Conservation (phyloP, 2,888 invertebrate genomes). For the Acanthosepion esculentum region DNA sequence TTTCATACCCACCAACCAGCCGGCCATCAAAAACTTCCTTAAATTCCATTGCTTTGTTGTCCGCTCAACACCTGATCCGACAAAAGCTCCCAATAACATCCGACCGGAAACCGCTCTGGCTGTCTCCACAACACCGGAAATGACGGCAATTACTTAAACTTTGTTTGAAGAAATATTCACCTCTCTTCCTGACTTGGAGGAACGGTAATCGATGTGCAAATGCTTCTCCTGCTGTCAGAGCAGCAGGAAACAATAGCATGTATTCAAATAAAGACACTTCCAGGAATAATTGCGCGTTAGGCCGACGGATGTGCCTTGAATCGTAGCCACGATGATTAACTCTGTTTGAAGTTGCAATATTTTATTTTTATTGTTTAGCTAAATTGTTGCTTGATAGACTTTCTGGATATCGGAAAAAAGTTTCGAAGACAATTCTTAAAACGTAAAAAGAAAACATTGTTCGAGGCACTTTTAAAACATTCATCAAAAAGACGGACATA, state of each 20-base stretch:
- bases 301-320: not conserved
- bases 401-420: too few species aligned
- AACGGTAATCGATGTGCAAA: not conserved
- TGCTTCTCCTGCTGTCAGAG: not conserved
- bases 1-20: not conserved
- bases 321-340: not conserved
- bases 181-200: not conserved
- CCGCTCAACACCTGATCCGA: not conserved
- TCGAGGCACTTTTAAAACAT: too few species aligned
- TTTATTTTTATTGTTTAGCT: too few species aligned
- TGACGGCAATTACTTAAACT: not conserved
- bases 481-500: not conserved
- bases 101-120: not conserved
- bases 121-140: not conserved
- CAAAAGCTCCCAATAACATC: not conserved
- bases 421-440: too few species aligned
- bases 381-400: too few species aligned
- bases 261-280: not conserved
- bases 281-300: not conserved
- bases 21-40: not conserved
- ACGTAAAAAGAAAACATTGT: too few species aligned
- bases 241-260: not conserved
- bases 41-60: not conserved
- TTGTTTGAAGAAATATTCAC: not conserved
- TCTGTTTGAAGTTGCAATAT: too few species aligned